Conservation (phyloP, 2,797 vertebrate species). For the Hylomyscus alleni region DNA sequence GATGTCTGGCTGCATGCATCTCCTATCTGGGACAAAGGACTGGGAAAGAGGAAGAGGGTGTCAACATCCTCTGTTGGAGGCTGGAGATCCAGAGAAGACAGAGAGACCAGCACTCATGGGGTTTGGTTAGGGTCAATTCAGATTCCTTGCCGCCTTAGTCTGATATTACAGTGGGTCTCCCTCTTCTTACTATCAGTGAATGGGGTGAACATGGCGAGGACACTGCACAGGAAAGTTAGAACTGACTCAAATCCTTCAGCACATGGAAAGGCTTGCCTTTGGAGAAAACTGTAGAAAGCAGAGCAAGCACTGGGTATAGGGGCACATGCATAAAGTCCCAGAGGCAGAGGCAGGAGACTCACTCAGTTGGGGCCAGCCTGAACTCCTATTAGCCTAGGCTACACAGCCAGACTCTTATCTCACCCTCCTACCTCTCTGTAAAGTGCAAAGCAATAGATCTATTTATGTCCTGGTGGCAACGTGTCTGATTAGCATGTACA, state of each 20-base stretch:
- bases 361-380: neutral
- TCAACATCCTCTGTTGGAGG: neutral
- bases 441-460: neutral
- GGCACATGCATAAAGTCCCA: neutral
- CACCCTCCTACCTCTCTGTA: neutral
- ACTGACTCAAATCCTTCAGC: neutral
- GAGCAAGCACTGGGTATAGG: neutral
- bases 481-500: neutral
- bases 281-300: neutral
- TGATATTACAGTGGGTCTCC: rapidly evolving
- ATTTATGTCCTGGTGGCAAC: neutral
- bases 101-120: neutral
- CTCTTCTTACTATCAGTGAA: neutral
- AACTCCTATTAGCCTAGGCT: neutral
- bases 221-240: rapidly evolving
- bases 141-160: too few relatives aligned
- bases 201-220: neutral
- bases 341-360: neutral
- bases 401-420: neutral
- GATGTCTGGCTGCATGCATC: neutral
- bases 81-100: neutral
- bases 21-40: neutral
- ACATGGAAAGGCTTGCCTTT: neutral
- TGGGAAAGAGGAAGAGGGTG: neutral
- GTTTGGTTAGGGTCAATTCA: neutral